A percentile compares a stretch with the other conserved stretches of the same genome.
phyloP scores from a whole-genome alignment of 2,113 vertebrate species.

The Neoarius graeffei region DNA sequence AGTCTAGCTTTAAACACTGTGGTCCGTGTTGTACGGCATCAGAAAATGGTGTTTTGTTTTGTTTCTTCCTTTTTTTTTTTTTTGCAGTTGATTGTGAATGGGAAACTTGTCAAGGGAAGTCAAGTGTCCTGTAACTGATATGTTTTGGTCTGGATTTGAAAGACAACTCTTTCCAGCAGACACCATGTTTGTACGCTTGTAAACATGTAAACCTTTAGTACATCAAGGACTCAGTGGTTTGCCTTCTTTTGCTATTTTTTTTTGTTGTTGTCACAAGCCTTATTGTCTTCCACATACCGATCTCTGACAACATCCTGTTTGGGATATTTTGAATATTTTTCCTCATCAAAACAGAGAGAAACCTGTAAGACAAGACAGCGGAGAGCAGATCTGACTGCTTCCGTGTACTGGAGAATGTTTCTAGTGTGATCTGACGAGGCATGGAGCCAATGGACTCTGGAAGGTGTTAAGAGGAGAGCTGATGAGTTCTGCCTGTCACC shows the following conservation, averaged over 20 bases:
- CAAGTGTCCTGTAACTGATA: neutral
- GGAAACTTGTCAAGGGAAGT: neutral
- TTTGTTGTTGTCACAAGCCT: neutral
- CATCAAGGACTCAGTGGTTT: neutral
- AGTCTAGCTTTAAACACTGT: too few species aligned
- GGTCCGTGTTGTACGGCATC: too few species aligned
- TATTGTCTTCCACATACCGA: neutral
- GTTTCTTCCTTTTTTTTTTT: neutral
- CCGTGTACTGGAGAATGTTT: neutral
- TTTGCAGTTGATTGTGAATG: neutral
- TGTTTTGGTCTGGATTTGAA: neutral
- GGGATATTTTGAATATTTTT: slow-evolving; percentile 13
- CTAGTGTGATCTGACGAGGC: neutral
- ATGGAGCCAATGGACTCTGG: neutral
- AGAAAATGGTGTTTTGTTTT: neutral
- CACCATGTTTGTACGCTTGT: neutral
- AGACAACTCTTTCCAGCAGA: neutral
- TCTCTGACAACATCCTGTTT: slow-evolving; percentile 5
- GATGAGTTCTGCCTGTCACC: slow-evolving; percentile 21
- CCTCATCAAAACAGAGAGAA: neutral
- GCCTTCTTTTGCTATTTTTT: neutral
- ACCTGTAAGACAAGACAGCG: neutral
- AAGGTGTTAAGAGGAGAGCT: slow-evolving; percentile 24
- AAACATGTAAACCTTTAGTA: neutral
- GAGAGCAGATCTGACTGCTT: neutral